Base-by-base conservation (phyloP, 1,140 invertebrate genomes). In the Leptopilina boulardi region DNA sequence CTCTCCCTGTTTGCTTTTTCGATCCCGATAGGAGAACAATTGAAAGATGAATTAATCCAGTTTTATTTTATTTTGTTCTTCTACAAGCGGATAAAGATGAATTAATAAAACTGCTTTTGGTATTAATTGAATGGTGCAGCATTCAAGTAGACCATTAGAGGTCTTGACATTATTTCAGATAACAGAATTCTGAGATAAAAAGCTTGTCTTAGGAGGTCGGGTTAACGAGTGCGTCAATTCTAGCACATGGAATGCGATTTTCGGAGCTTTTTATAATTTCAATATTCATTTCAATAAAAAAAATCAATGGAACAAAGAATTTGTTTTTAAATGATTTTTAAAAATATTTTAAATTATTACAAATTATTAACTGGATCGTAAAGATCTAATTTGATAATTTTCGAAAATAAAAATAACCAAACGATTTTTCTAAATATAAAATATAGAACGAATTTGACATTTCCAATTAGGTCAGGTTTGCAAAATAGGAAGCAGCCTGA, bases 201-300 rank as follows among this genome's bases (percentile, higher is more conserved):
- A 30, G 59, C 23, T 30, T 19, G 54, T 38, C 21, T 59, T 23
- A 23, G 21, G 21, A 59, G 54, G 54, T 59, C 54, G 54, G 5
- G 54, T 66, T 51, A 59, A 59, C 21, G 56, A 59, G 56, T 59
- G 56, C 56, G 56, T 59, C 56, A 59, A 4, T 54, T 19, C 8
- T 54, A n/a, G 51, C 19, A 54, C 15, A 19, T 9, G 51, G 9
- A 19, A 54, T 54, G 5, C 66, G 21, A 44, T 44, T 38, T 30
- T 73, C 18, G 73, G 34, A 26, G 34, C 23, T 47, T 54, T 47
- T 70, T 44, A n/a, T n/a, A 70, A 23, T 70, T 34, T 11, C 23
- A 30, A 30, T 30, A 30, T 30, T 30, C 2, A 30, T 5, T 3
- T 30, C 2, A 30, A 30, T 30, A 30, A 3, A 2, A 30, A 30